Conservation (phyloP, 2,888 invertebrate genomes). For the Drosophila meridionalis region DNA sequence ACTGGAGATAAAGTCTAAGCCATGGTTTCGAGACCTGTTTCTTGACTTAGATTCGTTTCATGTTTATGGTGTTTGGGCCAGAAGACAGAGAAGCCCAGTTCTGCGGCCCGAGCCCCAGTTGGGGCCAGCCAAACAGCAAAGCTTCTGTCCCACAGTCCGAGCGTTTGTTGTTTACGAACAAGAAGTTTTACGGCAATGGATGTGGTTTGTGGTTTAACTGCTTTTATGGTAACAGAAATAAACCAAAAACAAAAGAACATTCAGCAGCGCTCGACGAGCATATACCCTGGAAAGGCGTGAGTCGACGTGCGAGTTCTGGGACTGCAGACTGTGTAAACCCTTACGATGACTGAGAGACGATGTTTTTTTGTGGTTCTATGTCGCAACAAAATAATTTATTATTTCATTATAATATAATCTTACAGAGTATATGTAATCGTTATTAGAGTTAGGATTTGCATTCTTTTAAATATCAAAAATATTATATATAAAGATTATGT, state of each 20-base stretch:
- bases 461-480: background rate
- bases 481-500: background rate
- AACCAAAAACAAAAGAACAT: constrained; percentile 18
- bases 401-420: background rate
- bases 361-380: background rate
- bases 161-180: constrained; percentile 70
- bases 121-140: constrained; percentile 80
- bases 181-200: constrained; percentile 80
- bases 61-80: constrained; percentile 79
- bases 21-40: constrained; percentile 67
- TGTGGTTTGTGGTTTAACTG: constrained; percentile 81
- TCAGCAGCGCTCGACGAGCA: background rate
- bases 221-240: constrained; percentile 75
- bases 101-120: constrained; percentile 38
- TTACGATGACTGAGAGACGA: background rate
- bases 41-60: constrained; percentile 80
- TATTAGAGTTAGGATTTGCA: background rate
- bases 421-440: background rate
- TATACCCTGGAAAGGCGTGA: constrained; percentile 9
- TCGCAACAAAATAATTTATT: background rate
- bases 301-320: background rate
- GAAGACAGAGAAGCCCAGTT: constrained; percentile 61
- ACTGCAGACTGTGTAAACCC: background rate
- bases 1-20: constrained; percentile 45
- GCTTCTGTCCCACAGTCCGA: constrained; percentile 62